These are phyloP conservation scores for Proctacanthus coquilletti DNA, from an alignment of 1,140 invertebrate genomes.

Conservation along the genomic window DNA sequence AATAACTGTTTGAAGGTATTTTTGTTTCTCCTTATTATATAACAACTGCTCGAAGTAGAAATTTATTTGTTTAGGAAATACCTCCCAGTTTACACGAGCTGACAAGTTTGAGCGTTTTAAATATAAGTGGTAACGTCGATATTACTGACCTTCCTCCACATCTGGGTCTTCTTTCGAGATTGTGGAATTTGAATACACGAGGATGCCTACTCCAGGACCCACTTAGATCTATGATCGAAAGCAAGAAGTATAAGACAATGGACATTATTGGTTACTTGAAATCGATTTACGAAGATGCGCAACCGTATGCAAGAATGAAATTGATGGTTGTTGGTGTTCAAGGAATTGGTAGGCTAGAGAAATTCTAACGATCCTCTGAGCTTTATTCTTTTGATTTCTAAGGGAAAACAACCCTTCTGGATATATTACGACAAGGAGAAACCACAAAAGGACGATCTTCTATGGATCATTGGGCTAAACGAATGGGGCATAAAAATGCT, in stretches of 20 bases:
- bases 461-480: slow-evolving; percentile 71
- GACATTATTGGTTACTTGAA: slow-evolving; percentile 94
- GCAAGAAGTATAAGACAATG: slow-evolving; percentile 88
- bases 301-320: slow-evolving; percentile 90
- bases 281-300: slow-evolving; percentile 75
- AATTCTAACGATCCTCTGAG: too few relatives aligned
- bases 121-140: slow-evolving; percentile 76
- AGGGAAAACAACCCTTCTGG: slow-evolving; percentile 85
- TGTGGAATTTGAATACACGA: slow-evolving; percentile 92
- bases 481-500: slow-evolving; percentile 76
- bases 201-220: slow-evolving; percentile 82
- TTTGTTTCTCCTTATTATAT: not conserved
- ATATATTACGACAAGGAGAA: slow-evolving; percentile 58
- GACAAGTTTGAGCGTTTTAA: slow-evolving; percentile 80
- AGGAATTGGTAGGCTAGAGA: slow-evolving; percentile 42
- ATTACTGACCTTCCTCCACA: slow-evolving; percentile 80
- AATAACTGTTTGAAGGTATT: slow-evolving; percentile 55
- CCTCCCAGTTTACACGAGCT: slow-evolving; percentile 76
- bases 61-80: slow-evolving; percentile 39
- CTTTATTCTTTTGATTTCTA: slow-evolving; percentile 2
- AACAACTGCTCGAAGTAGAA: not conserved
- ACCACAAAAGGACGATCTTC: slow-evolving; percentile 18
- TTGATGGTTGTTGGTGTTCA: slow-evolving; percentile 95
- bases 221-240: slow-evolving; percentile 80
- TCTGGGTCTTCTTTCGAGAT: slow-evolving; percentile 78